phyloP scores from a whole-genome alignment of 1,140 invertebrate species.

The Bradynema listronoti region DNA sequence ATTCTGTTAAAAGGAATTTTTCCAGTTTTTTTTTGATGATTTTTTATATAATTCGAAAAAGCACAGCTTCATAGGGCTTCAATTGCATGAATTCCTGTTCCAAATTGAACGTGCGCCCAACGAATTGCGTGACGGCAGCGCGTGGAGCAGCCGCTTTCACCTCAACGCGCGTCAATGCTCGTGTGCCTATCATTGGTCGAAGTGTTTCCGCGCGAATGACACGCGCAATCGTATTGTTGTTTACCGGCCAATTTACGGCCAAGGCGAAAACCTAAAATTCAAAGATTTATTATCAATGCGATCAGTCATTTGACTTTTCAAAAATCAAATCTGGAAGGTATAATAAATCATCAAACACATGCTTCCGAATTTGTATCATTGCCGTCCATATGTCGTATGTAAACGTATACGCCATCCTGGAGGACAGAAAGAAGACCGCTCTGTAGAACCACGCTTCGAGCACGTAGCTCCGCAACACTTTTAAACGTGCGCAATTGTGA shows the following conservation, averaged over 20 bases:
- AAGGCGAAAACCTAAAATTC: background rate
- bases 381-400: background rate
- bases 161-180: background rate
- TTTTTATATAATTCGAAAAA: background rate
- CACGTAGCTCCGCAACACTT: background rate
- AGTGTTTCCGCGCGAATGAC: background rate
- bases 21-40: background rate
- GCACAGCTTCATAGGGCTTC: background rate
- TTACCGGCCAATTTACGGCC: conserved; percentile 9
- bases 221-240: background rate
- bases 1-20: too few species aligned
- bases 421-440: background rate
- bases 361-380: background rate
- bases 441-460: conserved; percentile 5
- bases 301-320: background rate
- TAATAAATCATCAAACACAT: background rate
- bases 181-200: background rate
- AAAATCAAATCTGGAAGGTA: background rate
- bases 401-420: background rate
- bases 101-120: background rate
- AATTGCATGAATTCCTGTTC: conserved; percentile 5
- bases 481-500: conserved; percentile 3
- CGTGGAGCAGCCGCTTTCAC: conserved; percentile 1
- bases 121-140: background rate
- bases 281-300: background rate